phyloP scores from a whole-genome alignment of 1,140 invertebrate genomes.

The Aplysia californica region DNA sequence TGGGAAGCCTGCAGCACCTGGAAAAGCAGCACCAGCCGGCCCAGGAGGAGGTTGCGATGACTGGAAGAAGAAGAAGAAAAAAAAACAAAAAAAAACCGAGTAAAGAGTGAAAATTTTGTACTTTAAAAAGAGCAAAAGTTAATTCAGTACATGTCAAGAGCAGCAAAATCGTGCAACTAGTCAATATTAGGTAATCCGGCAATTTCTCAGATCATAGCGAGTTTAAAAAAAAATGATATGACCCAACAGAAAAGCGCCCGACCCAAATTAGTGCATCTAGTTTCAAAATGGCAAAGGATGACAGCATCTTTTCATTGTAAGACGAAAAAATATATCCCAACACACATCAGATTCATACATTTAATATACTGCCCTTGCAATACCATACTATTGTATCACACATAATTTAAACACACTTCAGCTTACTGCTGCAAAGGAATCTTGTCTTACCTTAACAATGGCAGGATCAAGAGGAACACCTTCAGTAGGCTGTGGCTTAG shows the following conservation, averaged over 20 bases:
- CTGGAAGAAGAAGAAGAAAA: conserved; percentile 36
- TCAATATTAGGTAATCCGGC: not conserved
- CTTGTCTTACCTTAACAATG: conserved; percentile 67
- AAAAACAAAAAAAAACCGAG: not conserved
- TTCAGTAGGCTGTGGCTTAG: conserved; percentile 70
- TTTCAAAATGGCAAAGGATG: too few relatives aligned
- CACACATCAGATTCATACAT: not conserved
- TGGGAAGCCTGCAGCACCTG: conserved; percentile 37
- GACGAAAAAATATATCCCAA: too few relatives aligned
- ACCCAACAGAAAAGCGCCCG: not conserved
- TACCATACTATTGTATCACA: not conserved
- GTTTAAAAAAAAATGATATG: not conserved
- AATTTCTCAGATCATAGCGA: not conserved
- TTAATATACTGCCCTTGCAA: not conserved
- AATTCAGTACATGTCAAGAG: too few relatives aligned
- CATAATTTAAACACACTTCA: too few relatives aligned
- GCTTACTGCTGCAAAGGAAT: too few relatives aligned
- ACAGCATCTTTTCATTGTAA: too few relatives aligned
- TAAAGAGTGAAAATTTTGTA: too few relatives aligned
- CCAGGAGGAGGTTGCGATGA: conserved; percentile 53
- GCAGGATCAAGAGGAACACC: conserved; percentile 69
- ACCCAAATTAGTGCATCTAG: too few relatives aligned
- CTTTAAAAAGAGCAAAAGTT: too few relatives aligned
- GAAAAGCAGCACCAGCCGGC: conserved; percentile 40
- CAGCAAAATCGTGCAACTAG: too few relatives aligned